Base-by-base conservation (phyloP, 2,797 vertebrate genomes). In the Astyanax mexicanus region DNA sequence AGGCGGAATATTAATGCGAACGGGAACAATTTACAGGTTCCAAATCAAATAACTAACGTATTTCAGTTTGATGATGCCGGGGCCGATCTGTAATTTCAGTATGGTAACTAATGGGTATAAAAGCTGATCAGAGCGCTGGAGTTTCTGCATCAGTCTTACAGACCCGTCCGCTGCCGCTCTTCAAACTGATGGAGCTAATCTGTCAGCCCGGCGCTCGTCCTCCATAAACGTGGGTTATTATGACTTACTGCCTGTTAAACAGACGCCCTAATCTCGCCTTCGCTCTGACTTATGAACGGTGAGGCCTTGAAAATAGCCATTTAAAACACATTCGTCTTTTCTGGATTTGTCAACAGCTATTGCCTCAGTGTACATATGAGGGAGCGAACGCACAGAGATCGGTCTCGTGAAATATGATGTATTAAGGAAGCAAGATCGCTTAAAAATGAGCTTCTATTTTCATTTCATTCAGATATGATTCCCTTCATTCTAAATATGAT, bases 231-330 rank as follows among this genome's bases (percentile, higher is more conserved):
- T 71, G 0, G 0, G 40, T 87, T 84, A 78, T 82, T 83, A 83
- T 88, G 88, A 92, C 85, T 88, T 88, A 92, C 87, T 85, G 84
- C 83, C 87, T 75, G 77, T 89, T 90, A 89, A 90, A 83, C 87
- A 88, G 78, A 80, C 80, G 61, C 70, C 72, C 61, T 23, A 60
- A 58, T 54, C 67, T 68, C 13, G 9, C 21, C 37, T 29, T 68
- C 66, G 5, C 35, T 23, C 35, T 67, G 21, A 54, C 69, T 72
- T 60, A 60, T 71, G 69, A 58, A 71, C 47, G 47, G 69, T 60
- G 42, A 45, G 17, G 40, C n/a, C 40, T 72, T 45, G 42, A 60
- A 60, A 12, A 71, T 45, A 44, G 40, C 40, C 38, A 72, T 72
- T 57, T 47, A 60, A 60, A 60, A 47, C 12, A 13, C 54, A 72